Percentiles rank a stretch among this genome's conserved stretches.
These are phyloP conservation scores for Sander lucioperca DNA, from an alignment of 2,113 vertebrate genomes.

Conservation along the genomic window DNA sequence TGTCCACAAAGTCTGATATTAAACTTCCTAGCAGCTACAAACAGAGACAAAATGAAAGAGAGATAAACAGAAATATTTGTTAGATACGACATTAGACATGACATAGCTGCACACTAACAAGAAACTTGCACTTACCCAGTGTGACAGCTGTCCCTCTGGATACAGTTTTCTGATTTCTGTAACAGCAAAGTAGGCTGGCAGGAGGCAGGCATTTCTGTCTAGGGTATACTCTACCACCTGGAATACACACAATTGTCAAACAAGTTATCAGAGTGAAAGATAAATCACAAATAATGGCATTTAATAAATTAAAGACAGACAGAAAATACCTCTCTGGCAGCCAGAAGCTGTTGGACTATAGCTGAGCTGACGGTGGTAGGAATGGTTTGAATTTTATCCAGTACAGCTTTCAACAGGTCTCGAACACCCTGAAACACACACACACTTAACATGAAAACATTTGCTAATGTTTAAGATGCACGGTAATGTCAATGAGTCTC, in stretches of 20 bases:
- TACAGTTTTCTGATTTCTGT: conserved; percentile 98
- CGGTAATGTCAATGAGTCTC: no score
- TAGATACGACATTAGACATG: neutral
- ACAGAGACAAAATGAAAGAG: neutral
- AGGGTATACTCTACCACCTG: conserved; percentile 98
- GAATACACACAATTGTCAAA: neutral
- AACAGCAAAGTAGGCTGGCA: conserved; percentile 97
- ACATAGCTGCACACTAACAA: neutral
- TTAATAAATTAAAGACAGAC: neutral
- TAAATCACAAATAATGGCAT: neutral
- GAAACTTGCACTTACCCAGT: conserved; percentile 88
- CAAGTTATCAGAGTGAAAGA: neutral
- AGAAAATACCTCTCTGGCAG: conserved; percentile 90
- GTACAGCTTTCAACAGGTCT: conserved; percentile 93
- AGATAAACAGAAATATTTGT: neutral
- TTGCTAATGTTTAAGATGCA: no score
- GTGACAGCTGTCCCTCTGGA: conserved; percentile 96
- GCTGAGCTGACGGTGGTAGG: conserved; percentile 97
- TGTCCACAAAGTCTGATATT: conserved; percentile 98
- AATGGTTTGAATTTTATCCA: conserved; percentile 97
- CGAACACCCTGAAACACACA: conserved; percentile 89
- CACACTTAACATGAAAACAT: neutral
- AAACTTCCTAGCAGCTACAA: conserved; percentile 93
- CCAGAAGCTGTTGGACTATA: conserved; percentile 95
- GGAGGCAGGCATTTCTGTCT: conserved; percentile 96